phyloP scores from a whole-genome alignment of 92 coral and sea anemone genomes.

The Phenganax subtilis region DNA sequence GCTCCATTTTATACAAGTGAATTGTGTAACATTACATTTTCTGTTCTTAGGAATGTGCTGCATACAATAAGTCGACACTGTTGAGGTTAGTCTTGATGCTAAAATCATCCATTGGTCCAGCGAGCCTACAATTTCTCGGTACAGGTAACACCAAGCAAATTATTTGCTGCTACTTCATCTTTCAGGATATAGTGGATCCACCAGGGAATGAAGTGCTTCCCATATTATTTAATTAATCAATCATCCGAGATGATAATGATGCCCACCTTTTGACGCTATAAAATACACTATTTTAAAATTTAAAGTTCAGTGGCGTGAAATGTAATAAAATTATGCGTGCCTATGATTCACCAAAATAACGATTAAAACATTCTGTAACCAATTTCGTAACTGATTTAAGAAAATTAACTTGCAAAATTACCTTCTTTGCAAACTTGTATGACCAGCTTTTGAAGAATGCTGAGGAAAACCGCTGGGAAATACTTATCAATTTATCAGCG shows the following conservation, averaged over 20 bases:
- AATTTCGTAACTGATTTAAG: too few species aligned
- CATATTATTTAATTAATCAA: neutral
- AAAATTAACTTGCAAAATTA: too few species aligned
- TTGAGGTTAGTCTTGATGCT: neutral
- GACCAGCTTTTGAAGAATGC: too few species aligned
- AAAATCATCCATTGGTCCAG: neutral
- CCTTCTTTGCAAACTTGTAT: too few species aligned
- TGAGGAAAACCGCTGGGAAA: too few species aligned
- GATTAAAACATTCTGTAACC: too few species aligned
- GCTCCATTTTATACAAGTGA: too few species aligned
- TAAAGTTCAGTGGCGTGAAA: neutral
- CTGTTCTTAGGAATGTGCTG: conserved; percentile 24
- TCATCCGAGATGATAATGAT: neutral
- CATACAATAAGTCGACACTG: conserved; percentile 3
- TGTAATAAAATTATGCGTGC: too few species aligned
- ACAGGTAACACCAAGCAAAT: neutral
- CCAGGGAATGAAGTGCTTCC: too few species aligned
- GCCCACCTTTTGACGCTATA: neutral
- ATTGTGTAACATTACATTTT: neutral
- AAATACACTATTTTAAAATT: neutral
- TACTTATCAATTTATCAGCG: too few species aligned
- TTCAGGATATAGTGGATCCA: too few species aligned
- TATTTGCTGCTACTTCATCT: neutral
- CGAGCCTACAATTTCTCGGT: neutral
- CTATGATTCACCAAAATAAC: too few species aligned